Evolutionary conservation across 2,888 invertebrate species (phyloP), one percentile per base, ranked within the genome.

Genomic region (Hedya salicella): DNA sequence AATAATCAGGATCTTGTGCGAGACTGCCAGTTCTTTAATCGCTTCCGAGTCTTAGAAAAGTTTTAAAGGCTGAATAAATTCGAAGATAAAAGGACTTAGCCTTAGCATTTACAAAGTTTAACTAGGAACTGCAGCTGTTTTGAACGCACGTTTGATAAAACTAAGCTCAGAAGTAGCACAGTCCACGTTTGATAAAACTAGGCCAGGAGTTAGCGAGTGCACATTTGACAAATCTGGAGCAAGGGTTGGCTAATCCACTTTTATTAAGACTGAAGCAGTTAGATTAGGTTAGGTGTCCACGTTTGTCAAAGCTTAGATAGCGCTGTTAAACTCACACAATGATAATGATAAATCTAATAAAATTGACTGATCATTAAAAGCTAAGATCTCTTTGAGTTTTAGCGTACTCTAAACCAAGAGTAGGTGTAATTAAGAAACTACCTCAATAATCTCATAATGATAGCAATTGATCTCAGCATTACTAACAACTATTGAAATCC

Each of bases 1-100:
- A 61, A 66, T 66, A 66, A 61, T 66, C 61, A 66, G 66, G 66
- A 66, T 61, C 60, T 61, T 61, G 61, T 48, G 49, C 53, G 61
- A 46, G 66, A 66, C 66, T 61, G 53, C 60, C 66, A 66, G 66
- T 49, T 61, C 61, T 60, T 66, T 66, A 66, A 66, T 66, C 66
- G 66, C 61, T 66, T 66, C 48, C 60, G 42, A 66, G 66, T 61
- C 66, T 66, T 66, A 66, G 66, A 66, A 66, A 66, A 66, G 66
- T 66, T 66, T 66, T 66, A 66, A 61, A 66, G 60, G 48, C 60
- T 66, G 66, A 66, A 66, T 66, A 66, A 61, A 66, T 66, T 61
- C 61, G 49, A 60, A 61, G 66, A 66, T 66, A 66, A 66, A 63
- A 61, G 61, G 66, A 54, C 61, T 66, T 59, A 46, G 64, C 50